Conservation (phyloP, 23 tunicate species). For the Styela plicata region DNA sequence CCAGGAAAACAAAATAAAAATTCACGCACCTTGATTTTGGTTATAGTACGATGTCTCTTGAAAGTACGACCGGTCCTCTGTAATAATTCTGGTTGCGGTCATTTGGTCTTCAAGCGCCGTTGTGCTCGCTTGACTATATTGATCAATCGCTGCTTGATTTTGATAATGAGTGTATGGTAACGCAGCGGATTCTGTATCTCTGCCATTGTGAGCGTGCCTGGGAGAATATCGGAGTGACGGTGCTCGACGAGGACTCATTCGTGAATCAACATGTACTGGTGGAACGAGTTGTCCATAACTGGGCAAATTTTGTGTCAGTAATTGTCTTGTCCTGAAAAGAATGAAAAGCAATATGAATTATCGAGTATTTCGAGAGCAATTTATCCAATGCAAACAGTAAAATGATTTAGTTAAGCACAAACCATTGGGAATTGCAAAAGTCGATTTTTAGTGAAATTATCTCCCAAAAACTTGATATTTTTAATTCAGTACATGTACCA, state of each 20-base stretch:
- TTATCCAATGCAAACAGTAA: too few species aligned
- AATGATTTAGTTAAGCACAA: too few species aligned
- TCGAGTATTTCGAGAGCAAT: too few species aligned
- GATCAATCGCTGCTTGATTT: background rate
- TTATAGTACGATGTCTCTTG: background rate
- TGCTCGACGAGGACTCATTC: slow-evolving; percentile 5
- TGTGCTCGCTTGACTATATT: background rate
- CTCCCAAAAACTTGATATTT: too few species aligned
- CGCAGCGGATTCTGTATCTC: slow-evolving; percentile 22
- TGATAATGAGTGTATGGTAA: slow-evolving; percentile 24
- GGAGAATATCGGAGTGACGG: slow-evolving; percentile 24
- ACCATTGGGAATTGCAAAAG: too few species aligned
- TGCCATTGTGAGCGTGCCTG: slow-evolving; percentile 31
- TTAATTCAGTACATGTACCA: too few species aligned
- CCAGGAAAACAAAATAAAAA: too few species aligned
- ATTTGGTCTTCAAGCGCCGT: slow-evolving; percentile 16
- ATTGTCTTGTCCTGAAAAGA: slow-evolving; percentile 13
- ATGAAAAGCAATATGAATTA: too few species aligned
- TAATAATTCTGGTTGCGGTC: background rate
- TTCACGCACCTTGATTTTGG: background rate
- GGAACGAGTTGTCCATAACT: background rate
- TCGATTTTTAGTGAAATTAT: too few species aligned
- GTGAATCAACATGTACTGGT: background rate
- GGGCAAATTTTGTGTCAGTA: slow-evolving; percentile 6
- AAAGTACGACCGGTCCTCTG: background rate